Evolutionary conservation across 2,888 invertebrate genomes (phyloP).

Genomic region (Nemotelus pantherinus): DNA sequence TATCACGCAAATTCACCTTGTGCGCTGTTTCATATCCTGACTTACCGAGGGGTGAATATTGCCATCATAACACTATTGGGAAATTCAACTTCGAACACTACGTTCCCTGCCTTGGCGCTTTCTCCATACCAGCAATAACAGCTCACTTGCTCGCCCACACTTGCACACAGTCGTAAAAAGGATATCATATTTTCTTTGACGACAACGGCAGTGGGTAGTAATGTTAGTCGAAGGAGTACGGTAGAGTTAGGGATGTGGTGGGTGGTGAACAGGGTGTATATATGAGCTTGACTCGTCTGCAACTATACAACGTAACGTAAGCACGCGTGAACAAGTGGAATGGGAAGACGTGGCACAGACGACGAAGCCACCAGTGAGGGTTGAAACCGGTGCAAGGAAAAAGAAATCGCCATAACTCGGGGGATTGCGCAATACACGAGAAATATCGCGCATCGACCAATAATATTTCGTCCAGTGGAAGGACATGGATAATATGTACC

Average conservation of each 20-base stretch:
- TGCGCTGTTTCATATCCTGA: background rate
- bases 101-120: background rate
- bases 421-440: conserved; percentile 50
- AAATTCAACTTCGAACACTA: conserved; percentile 13
- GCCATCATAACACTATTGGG: conserved; percentile 42
- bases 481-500: conserved; percentile 42
- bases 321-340: no score
- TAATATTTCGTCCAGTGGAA: conserved; percentile 47
- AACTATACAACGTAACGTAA: no score
- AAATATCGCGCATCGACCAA: conserved; percentile 48
- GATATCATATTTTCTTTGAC: conserved; percentile 47
- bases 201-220: conserved; percentile 15
- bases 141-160: conserved; percentile 40
- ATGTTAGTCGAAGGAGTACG: background rate
- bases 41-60: conserved; percentile 35
- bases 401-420: conserved; percentile 47
- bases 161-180: conserved; percentile 42
- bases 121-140: conserved; percentile 27
- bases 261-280: no score
- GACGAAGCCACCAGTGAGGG: conserved; percentile 24
- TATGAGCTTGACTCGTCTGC: no score
- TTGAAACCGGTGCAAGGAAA: conserved; percentile 29
- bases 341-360: background rate
- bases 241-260: background rate
- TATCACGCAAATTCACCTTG: conserved; percentile 23